Base-by-base conservation (phyloP, 37 sponge, comb jelly and placozoan species). In the Cliona cf. orientalis region DNA sequence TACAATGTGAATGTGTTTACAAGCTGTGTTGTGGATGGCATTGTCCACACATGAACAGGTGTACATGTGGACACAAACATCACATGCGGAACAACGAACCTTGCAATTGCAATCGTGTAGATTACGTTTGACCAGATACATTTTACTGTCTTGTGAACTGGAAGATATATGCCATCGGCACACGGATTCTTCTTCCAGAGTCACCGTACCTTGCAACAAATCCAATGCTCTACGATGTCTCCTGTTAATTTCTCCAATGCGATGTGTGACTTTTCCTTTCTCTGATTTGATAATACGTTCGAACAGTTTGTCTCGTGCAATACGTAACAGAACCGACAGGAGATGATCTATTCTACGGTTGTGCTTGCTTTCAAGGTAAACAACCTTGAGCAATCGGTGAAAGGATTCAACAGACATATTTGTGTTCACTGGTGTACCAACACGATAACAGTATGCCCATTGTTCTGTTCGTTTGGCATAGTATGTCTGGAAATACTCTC, bases 341-440 rank as follows among this genome's bases (percentile, higher is more conserved):
- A 77, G 25, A 12, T 34, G 33, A 44, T 90, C 92, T 11, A 83
- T n/a, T 28, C 92, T 46, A 22, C 70, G 45, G 49, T 87, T 91
- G 31, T 37, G 31, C 26, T 58, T 77, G 19, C 74, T 46, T 45
- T 83, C 33, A n/a, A 91, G 17, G 42, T 91, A 87, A 32, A 83
- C 67, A 12, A 42, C 37, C 40, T 91, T 91, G 7, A 91, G 68
- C 0, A 71, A 33, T 14, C 80, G 43, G 38, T 91, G 88, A 45
- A 91, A 91, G n/a, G 84, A 81, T 64, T 91, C 92, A 32, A 72
- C 60, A 35, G 17, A 66, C 87, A 87, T 91, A 66, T 91, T 87
- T 11, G 84, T 87, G 63, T 87, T 87, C 35, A 83, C 69, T 22
- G 23, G n/a, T 62, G 77, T 43, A 46, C 67, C 74, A 31, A 26